Evolutionary conservation across 2,888 invertebrate genomes (phyloP), one percentile per base, ranked within the genome.

Genomic region (Eulithis testata): DNA sequence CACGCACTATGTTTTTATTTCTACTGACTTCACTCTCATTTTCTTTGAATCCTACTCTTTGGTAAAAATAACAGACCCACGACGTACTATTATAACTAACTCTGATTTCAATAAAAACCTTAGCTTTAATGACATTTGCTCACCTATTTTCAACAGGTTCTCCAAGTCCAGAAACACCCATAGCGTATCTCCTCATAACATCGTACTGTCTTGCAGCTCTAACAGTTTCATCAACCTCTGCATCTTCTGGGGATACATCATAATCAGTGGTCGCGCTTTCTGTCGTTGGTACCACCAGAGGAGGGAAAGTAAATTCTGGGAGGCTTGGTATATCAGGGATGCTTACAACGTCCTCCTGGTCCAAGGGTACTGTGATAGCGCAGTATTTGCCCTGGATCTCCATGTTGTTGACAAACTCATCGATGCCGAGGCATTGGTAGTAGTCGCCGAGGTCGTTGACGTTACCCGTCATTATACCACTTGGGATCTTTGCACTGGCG

Each of bases 331-430:
- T 9, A 12, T 49, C 36, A 3, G 65, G 61, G 3, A 65, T 52
- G 11, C 21, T 49, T 12, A 80, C 74, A 4, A 72, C 73, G n/a
- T 65, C 50, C 0, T 77, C 62, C 54, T 83, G 80, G 2, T 77
- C 53, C 0, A 85, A 11, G 0, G 85, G 82, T 1, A 84, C 45
- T 0, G 64, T 71, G 11, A 88, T 76, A 11, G 87, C 79, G 66
- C 92, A 91, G 72, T 93, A 93, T 77, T 93, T 91, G 2, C 93
- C 93, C 54, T 88, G 80, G 40, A 93, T 84, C 0, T 77, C 69
- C 69, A 80, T 77, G 12, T 76, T 65, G 12, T 80, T 56, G 0
- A 70, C 53, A 1, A 66, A 8, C 52, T 79, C 54, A 69, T 83
- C 64, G 47, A 86, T 83, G 54, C 64, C 63, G 40, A 90, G 75